Evolutionary conservation across 2,888 invertebrate genomes (phyloP), one percentile per base, ranked within the genome.

Genomic region (Tribolium freemani): DNA sequence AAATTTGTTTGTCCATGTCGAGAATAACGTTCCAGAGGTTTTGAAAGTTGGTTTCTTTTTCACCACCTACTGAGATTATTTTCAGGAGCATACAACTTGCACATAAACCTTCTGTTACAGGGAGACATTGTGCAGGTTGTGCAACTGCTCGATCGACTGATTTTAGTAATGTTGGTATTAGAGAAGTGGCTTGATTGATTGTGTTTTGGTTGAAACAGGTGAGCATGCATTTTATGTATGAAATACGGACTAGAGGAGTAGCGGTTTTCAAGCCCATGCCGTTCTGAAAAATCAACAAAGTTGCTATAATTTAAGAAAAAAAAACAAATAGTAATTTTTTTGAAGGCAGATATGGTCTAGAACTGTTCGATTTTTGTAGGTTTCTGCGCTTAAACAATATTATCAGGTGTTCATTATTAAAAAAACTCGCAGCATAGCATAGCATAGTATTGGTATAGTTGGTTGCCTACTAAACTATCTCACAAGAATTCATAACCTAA

Each of bases 191-290:
- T 72, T 88, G 87, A 4, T 86, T 82, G 38, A 88, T 86, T 3
- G 88, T 88, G 75, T 88, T 88, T 74, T 87, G 87, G 80, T 91
- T 89, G 79, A 93, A 89, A 77, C 92, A 91, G 9, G 90, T 88
- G 50, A 92, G 87, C 85, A 96, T 88, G 85, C 95, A 91, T 82
- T 92, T 92, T 72, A 94, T 90, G 86, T 96, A 96, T 53, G 93
- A 91, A 58, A 92, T 92, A 72, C 95, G 91, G 3, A 97, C 94
- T 6, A 90, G 85, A 64, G 93, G 91, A 9, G 94, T 94, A 8
- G 94, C 92, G 64, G 92, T 93, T 87, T 97, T 97, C 8, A 93
- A 88, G 0, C 88, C 87, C 76, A 93, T 86, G 44, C 94, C 94
- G 85, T 93, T 94, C 91, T 70, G 13, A 2, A 61, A 60, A 11